Conservation (phyloP, 1,140 invertebrate genomes). For the Cepaea nemoralis region DNA sequence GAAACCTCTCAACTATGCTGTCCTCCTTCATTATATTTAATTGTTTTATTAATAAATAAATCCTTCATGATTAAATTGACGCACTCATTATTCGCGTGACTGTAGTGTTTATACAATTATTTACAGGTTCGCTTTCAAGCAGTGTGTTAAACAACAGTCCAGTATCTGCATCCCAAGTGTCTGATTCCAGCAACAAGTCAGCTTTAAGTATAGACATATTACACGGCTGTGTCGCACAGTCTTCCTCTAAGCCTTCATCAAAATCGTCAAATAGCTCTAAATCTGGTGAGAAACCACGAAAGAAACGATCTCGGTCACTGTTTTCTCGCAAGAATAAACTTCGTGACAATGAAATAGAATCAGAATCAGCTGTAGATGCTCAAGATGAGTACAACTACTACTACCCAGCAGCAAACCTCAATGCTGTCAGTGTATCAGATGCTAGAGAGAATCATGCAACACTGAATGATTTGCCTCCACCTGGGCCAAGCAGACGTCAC, state of each 20-base stretch:
- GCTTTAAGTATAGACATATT: background rate
- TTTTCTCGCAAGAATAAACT: slow-evolving; percentile 36
- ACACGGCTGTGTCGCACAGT: background rate
- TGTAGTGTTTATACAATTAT: no score
- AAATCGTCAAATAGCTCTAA: background rate
- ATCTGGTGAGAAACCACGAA: slow-evolving; percentile 22
- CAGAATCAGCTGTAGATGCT: background rate
- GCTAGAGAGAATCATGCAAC: background rate
- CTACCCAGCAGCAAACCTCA: slow-evolving; percentile 19
- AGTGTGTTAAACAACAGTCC: background rate
- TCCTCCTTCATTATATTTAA: no score
- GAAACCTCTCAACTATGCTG: no score
- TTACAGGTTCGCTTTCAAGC: slow-evolving; percentile 8
- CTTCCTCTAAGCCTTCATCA: background rate
- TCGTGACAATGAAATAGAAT: slow-evolving; percentile 27
- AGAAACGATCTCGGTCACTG: slow-evolving; percentile 36
- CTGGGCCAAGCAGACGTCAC: background rate
- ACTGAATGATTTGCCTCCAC: background rate
- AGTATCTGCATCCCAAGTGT: background rate
- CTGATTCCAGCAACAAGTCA: background rate
- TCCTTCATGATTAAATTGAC: no score
- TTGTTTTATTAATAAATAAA: no score
- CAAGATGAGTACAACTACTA: slow-evolving; percentile 32
- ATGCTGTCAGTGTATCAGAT: background rate
- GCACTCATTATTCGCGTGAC: no score